Evolutionary conservation across 2,113 vertebrate species (phyloP).

Genomic region (Geococcyx californianus): DNA sequence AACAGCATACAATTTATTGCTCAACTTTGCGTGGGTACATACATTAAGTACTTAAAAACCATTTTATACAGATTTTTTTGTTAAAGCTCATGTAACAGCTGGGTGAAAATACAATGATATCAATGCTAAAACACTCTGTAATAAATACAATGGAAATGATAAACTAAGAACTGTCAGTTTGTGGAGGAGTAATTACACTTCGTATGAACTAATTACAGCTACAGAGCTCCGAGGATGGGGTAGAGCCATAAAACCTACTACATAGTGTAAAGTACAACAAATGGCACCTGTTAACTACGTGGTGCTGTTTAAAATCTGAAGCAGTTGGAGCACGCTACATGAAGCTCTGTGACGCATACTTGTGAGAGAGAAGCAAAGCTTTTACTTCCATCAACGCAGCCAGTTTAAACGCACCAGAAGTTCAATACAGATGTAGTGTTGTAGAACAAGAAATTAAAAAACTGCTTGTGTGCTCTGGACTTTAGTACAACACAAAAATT

Average conservation of each 20-base stretch:
- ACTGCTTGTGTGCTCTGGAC: conserved; percentile 74
- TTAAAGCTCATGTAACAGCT: conserved; percentile 93
- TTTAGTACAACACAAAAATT: conserved; percentile 65
- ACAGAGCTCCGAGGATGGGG: conserved; percentile 74
- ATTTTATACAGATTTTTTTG: conserved; percentile 86
- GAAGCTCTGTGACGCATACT: conserved; percentile 34
- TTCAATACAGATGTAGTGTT: conserved; percentile 76
- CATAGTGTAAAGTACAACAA: conserved; percentile 64
- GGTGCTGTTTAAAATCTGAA: conserved; percentile 62
- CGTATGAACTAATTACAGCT: conserved; percentile 78
- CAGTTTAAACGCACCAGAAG: conserved; percentile 66
- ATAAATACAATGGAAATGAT: conserved; percentile 90
- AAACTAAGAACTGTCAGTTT: conserved; percentile 79
- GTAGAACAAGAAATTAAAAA: conserved; percentile 36
- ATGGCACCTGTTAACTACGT: conserved; percentile 47
- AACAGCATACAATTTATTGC: conserved; percentile 97
- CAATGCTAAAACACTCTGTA: conserved; percentile 86
- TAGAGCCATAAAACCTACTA: conserved; percentile 69
- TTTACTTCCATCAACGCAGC: conserved; percentile 59
- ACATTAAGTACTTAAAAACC: conserved; percentile 81
- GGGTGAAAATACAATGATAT: conserved; percentile 85
- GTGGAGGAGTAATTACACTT: conserved; percentile 76
- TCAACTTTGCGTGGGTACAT: conserved; percentile 88
- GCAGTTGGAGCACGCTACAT: conserved; percentile 54
- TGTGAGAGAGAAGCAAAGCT: conserved; percentile 49